Conservation (phyloP, 1,140 invertebrate genomes). For the Pseudomyrmex concolor region DNA sequence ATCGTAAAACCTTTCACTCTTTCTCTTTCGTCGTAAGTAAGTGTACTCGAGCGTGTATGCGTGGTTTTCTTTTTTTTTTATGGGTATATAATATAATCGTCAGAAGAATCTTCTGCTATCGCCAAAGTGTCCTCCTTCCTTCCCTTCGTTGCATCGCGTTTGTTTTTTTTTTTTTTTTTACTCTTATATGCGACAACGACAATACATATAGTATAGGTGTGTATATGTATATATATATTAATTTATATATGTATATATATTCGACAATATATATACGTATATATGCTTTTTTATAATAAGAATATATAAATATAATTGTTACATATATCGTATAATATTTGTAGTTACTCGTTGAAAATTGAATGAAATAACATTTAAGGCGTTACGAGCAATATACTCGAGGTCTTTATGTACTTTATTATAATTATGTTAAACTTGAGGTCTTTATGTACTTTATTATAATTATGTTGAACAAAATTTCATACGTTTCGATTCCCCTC, state of each 20-base stretch:
- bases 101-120: conserved; percentile 45
- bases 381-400: too few species aligned
- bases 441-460: too few species aligned
- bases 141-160: conserved; percentile 78
- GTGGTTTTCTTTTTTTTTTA: conserved; percentile 67
- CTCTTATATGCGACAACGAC: conserved; percentile 78
- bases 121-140: conserved; percentile 71
- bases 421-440: too few species aligned
- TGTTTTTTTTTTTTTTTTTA: conserved; percentile 59
- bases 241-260: too few species aligned
- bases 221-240: conserved; percentile 48
- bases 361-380: too few species aligned
- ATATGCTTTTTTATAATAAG: conserved; percentile 68
- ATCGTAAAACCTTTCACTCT: conserved; percentile 68
- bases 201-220: conserved; percentile 59
- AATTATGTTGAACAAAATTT: too few species aligned
- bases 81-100: conserved; percentile 64
- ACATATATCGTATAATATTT: too few species aligned
- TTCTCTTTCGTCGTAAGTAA: conserved; percentile 41
- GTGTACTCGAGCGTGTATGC: conserved; percentile 50
- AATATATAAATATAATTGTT: conserved; percentile 87
- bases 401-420: too few species aligned
- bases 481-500: too few species aligned
- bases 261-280: conserved; percentile 52
- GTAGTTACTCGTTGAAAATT: too few species aligned